Conservation (phyloP, 1,140 invertebrate species). For the Prorops nasuta region DNA sequence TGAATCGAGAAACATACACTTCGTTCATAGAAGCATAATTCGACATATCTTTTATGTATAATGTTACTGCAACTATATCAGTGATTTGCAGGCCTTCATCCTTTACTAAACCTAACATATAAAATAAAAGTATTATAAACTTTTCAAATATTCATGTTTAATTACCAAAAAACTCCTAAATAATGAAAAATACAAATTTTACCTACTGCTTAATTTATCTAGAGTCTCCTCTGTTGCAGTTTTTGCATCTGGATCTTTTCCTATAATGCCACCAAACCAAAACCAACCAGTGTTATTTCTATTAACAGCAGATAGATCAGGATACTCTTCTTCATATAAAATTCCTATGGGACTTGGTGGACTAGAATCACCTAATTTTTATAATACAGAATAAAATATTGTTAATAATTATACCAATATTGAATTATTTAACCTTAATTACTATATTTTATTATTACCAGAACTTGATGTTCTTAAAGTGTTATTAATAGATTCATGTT, state of each 20-base stretch:
- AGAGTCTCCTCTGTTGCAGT: slow-evolving; percentile 67
- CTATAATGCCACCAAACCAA: slow-evolving; percentile 76
- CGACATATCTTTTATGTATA: slow-evolving; percentile 81
- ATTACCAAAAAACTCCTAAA: too few relatives aligned
- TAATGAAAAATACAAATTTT: too few relatives aligned
- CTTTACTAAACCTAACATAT: slow-evolving; percentile 56
- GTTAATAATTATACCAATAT: neutral
- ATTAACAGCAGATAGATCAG: slow-evolving; percentile 56
- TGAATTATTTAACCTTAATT: slow-evolving; percentile 2
- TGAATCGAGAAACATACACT: slow-evolving; percentile 73
- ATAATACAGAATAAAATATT: neutral
- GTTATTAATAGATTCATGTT: slow-evolving; percentile 42
- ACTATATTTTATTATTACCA: slow-evolving; percentile 29
- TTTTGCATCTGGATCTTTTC: slow-evolving; percentile 54
- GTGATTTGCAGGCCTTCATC: slow-evolving; percentile 62
- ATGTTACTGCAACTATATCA: slow-evolving; percentile 75
- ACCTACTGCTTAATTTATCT: slow-evolving; percentile 77
- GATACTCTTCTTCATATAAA: slow-evolving; percentile 43
- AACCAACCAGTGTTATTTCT: slow-evolving; percentile 74
- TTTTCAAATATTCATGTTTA: slow-evolving; percentile 8
- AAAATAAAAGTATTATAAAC: slow-evolving; percentile 8
- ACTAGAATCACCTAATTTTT: slow-evolving; percentile 38
- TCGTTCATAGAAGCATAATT: slow-evolving; percentile 76
- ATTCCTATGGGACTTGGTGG: slow-evolving; percentile 43
- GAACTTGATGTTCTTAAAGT: slow-evolving; percentile 45